These are phyloP conservation scores for Hippocampus guttulatus DNA, from an alignment of 2,113 vertebrate species.

Conservation along the genomic window DNA sequence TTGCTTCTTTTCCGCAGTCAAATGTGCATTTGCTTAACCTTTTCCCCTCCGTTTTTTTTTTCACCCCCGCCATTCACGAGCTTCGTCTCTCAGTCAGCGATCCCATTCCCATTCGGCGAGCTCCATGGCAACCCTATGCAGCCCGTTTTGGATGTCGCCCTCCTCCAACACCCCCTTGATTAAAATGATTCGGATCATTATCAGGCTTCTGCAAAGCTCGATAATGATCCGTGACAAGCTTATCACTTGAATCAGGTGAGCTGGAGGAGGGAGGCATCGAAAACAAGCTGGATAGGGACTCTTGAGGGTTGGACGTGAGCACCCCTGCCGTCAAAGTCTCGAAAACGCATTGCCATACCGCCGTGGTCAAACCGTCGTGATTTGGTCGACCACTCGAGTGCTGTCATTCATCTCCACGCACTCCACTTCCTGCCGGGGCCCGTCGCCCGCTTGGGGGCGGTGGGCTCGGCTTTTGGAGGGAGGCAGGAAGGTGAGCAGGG, in stretches of 20 bases:
- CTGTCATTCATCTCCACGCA: constrained; percentile 98
- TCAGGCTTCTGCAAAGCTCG: too few species aligned
- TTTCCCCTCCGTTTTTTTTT: neutral
- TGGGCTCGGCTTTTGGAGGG: constrained; percentile 87
- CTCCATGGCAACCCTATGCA: constrained; percentile 30
- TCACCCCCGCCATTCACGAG: neutral
- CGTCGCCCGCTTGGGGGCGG: constrained; percentile 69
- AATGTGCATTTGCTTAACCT: constrained; percentile 1
- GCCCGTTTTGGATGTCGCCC: too few species aligned
- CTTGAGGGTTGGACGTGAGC: too few species aligned
- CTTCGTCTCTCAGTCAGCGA: neutral
- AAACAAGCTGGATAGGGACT: too few species aligned
- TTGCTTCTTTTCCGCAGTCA: neutral
- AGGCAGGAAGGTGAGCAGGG: constrained; percentile 96
- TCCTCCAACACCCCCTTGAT: too few species aligned
- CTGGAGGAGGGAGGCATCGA: too few species aligned
- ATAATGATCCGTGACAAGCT: too few species aligned
- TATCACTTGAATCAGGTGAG: too few species aligned
- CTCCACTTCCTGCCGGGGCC: constrained; percentile 86
- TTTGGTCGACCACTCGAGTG: constrained; percentile 95
- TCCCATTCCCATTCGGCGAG: constrained; percentile 19
- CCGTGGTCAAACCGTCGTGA: constrained; percentile 89
- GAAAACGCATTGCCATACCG: neutral
- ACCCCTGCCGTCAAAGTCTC: neutral
- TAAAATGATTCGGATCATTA: too few species aligned